Base-by-base conservation (phyloP, 2,888 invertebrate genomes). In the Hyppa rectilinea region DNA sequence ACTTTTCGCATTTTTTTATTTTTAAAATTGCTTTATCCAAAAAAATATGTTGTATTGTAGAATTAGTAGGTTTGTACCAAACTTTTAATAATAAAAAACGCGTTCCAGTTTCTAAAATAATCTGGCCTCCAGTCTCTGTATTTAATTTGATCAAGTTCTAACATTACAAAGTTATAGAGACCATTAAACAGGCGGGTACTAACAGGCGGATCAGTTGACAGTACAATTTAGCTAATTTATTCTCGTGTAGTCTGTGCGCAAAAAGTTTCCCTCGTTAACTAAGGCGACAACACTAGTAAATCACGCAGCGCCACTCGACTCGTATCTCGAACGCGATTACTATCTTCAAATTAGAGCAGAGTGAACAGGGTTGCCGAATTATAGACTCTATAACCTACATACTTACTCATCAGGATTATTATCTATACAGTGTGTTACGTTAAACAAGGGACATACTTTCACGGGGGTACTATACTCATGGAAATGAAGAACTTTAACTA, bases 241-340 rank as follows among this genome's bases (percentile, higher is more conserved):
- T 90, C 90, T 80, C 83, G 87, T 87, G 88, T 90, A 88, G 88
- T 89, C 82, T 81, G 84, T 86, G 83, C 87, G 88, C 92, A 93
- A 94, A 94, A 94, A 94, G 91, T 93, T 92, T 89, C 87, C 88
- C 92, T 93, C 92, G 92, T 93, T 92, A 94, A 92, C 89, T 90
- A 85, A 86, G 89, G 89, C 90, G 90, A 93, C 92, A 92, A 94
- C 88, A 90, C 90, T 86, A 90, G 88, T 94, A 93, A 95, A 94
- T 94, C 94, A 94, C 82, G 69, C 89, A 86, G 79, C 75, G 74
- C 83, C 83, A 85, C 89, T 88, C 88, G 83, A 82, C 88, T 89
- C 88, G 87, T 92, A 93, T 93, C 93, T 90, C 81, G 81, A 87
- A 88, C 89, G 81, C 86, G 92, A 93, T 94, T 89, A 89, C 91